These are phyloP conservation scores for Eristalis pertinax DNA, from an alignment of 2,888 invertebrate species.

Conservation along the genomic window DNA sequence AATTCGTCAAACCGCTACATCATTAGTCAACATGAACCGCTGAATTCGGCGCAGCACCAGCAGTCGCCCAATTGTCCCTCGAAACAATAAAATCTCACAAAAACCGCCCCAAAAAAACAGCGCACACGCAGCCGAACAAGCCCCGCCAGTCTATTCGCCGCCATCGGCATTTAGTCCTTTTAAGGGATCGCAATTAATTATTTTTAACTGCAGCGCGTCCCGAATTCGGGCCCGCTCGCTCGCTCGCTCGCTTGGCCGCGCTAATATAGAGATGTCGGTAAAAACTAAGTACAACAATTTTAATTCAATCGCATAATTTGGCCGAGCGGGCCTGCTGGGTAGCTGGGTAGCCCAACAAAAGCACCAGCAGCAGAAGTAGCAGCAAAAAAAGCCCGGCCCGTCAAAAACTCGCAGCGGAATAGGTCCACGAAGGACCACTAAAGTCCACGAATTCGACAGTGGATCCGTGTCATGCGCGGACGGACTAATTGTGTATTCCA, in stretches of 20 bases:
- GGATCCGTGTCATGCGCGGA: constrained; percentile 62
- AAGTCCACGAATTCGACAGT: constrained; percentile 36
- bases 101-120: constrained; percentile 26
- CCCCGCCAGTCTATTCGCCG: constrained; percentile 21
- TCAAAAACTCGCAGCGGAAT: background rate
- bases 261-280: constrained; percentile 71
- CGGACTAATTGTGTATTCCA: constrained; percentile 71
- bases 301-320: constrained; percentile 69
- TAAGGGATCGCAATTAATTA: constrained; percentile 82
- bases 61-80: constrained; percentile 30
- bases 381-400: constrained; percentile 5
- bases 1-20: constrained; percentile 71
- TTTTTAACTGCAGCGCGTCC: constrained; percentile 79
- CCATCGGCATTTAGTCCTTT: constrained; percentile 77
- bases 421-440: background rate
- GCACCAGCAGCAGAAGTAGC: background rate
- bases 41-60: constrained; percentile 53
- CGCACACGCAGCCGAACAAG: constrained; percentile 11
- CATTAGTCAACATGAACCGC: constrained; percentile 67
- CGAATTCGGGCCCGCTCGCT: background rate
- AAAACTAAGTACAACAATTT: constrained; percentile 70
- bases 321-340: background rate
- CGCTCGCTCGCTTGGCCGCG: constrained; percentile 47
- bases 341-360: background rate
- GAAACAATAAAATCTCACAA: constrained; percentile 62